Conservation (phyloP, 1,140 invertebrate genomes). For the Melitaea cinxia region DNA sequence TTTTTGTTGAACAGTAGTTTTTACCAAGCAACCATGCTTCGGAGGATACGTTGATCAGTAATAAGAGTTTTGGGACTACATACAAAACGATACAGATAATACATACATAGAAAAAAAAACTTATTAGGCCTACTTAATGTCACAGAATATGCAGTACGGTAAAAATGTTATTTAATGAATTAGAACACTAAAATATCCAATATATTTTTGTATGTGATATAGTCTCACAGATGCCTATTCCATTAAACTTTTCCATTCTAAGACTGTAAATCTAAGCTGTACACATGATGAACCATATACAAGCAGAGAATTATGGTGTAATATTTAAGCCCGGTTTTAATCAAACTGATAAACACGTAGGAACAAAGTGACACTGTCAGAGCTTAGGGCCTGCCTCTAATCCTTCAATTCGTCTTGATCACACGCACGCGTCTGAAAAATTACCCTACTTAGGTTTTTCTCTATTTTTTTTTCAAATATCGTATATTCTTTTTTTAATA, state of each 20-base stretch:
- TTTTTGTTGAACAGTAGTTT: too few relatives aligned
- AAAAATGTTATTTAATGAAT: too few relatives aligned
- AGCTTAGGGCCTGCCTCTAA: conserved; percentile 39
- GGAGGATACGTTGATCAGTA: too few relatives aligned
- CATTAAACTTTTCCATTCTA: background rate
- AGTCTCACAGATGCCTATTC: background rate
- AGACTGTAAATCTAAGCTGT: background rate
- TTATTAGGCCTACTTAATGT: too few relatives aligned
- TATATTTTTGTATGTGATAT: too few relatives aligned
- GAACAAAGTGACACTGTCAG: conserved; percentile 20
- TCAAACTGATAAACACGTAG: background rate
- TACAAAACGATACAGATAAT: too few relatives aligned
- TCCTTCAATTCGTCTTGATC: conserved; percentile 40
- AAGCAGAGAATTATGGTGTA: background rate
- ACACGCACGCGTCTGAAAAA: conserved; percentile 44
- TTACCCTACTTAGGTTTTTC: conserved; percentile 31
- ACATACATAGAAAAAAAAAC: too few relatives aligned
- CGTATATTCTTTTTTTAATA: conserved; percentile 14
- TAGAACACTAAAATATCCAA: too few relatives aligned
- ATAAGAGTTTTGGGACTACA: too few relatives aligned
- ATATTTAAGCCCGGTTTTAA: background rate
- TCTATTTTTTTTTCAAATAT: conserved; percentile 26
- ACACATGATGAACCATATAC: background rate
- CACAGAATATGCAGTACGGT: too few relatives aligned
- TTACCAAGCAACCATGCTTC: too few relatives aligned